Percentiles rank a stretch among this genome's conserved stretches.
Conservation (phyloP, 2,113 vertebrate genomes). For the Proteles cristata region DNA sequence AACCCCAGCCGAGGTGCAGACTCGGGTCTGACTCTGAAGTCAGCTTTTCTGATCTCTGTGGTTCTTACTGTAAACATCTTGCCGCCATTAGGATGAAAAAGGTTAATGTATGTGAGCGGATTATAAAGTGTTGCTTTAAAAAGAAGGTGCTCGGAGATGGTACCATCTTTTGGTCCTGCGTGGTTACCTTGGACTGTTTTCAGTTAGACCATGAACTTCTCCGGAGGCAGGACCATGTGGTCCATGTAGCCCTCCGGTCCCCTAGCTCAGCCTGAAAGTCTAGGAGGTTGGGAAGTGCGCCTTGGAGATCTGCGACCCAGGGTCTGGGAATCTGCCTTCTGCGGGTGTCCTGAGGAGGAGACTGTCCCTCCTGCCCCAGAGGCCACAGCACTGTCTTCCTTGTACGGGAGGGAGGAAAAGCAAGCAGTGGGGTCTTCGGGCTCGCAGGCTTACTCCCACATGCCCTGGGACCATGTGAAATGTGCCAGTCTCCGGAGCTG, state of each 20-base stretch:
- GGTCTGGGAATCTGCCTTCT: neutral
- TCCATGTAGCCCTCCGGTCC: neutral
- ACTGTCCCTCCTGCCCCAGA: fast-evolving
- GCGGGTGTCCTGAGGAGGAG: fast-evolving
- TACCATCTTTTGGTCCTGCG: neutral
- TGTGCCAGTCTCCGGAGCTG: neutral
- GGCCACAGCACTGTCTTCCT: neutral
- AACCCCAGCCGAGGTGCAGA: neutral
- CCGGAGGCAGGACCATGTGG: neutral
- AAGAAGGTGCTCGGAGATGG: neutral
- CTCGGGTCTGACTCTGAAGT: neutral
- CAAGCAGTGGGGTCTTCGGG: neutral
- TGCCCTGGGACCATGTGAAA: neutral
- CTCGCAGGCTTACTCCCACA: neutral
- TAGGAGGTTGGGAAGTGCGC: fast-evolving
- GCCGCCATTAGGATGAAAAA: neutral
- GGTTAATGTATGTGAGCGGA: neutral
- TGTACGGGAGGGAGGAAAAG: neutral
- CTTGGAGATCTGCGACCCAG: neutral
- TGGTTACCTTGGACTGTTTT: neutral
- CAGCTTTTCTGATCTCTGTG: neutral
- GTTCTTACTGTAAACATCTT: neutral
- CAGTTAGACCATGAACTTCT: neutral
- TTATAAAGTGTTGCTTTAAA: neutral
- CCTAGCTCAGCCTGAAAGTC: too few relatives aligned